Percentiles rank a stretch among this genome's conserved stretches.
Conservation (phyloP, 30 jellyfish, hydroid and myxozoan genomes). For the Sanderia malayensis region DNA sequence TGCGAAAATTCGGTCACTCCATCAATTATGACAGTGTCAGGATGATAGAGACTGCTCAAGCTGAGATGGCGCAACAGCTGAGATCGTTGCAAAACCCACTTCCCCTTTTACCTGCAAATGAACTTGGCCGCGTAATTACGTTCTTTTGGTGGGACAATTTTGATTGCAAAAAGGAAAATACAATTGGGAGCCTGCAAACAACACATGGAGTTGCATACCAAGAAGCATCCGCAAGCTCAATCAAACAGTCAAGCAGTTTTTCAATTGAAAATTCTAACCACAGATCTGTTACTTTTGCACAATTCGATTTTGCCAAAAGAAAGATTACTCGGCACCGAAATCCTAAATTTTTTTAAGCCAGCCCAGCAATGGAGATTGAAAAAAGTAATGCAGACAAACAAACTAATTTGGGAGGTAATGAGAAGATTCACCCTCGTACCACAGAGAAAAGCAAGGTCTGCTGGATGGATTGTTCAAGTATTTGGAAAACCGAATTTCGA, state of each 20-base stretch:
- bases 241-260: neutral
- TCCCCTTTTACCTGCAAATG: conserved; percentile 36
- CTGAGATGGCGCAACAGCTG: conserved; percentile 26
- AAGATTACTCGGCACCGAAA: conserved; percentile 18
- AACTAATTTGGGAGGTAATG: conserved; percentile 24
- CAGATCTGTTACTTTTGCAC: conserved; percentile 5
- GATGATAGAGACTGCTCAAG: conserved; percentile 55
- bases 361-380: conserved; percentile 6
- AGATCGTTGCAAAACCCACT: conserved; percentile 46
- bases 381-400: conserved; percentile 18
- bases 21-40: conserved; percentile 31
- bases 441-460: conserved; percentile 15
- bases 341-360: conserved; percentile 8
- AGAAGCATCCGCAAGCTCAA: conserved; percentile 12
- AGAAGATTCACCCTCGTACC: conserved; percentile 14
- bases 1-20: conserved; percentile 39
- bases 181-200: conserved; percentile 16
- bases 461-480: conserved; percentile 23
- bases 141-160: conserved; percentile 14
- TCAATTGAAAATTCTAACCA: conserved; percentile 6
- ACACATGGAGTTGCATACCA: conserved; percentile 36
- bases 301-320: conserved; percentile 3
- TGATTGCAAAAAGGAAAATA: conserved; percentile 13
- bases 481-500: conserved; percentile 24
- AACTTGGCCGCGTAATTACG: neutral